Evolutionary conservation across 2,113 vertebrate genomes (phyloP).

Genomic region (Mola mola): DNA sequence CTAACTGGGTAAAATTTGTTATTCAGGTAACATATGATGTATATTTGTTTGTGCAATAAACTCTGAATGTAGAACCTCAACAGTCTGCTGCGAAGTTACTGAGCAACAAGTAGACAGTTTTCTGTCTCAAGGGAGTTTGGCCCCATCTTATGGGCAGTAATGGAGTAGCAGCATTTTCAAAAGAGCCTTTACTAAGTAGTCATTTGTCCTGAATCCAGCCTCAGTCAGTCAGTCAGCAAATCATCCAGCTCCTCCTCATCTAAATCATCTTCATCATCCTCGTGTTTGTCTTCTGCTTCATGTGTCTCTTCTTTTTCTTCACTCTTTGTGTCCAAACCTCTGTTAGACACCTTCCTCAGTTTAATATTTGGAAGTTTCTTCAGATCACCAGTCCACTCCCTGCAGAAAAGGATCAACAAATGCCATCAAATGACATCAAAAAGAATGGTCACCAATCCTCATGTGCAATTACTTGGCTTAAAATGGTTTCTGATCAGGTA

Average conservation of each 20-base stretch:
- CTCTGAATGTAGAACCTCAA: conserved; percentile 57
- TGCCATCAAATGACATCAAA: background rate
- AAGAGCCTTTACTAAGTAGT: background rate
- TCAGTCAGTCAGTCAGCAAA: conserved; percentile 42
- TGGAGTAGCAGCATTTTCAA: conserved; percentile 20
- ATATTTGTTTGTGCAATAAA: conserved; percentile 71
- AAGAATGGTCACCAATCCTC: background rate
- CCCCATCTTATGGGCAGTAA: conserved; percentile 38
- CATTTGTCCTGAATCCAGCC: background rate
- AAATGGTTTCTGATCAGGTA: no score
- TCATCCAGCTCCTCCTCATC: conserved; percentile 45
- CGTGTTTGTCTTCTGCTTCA: background rate
- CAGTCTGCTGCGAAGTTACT: conserved; percentile 36
- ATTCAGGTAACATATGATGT: conserved; percentile 28
- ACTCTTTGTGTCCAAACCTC: conserved; percentile 64
- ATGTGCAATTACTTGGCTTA: no score
- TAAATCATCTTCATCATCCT: conserved; percentile 12
- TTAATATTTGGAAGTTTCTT: conserved; percentile 95
- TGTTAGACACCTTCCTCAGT: conserved; percentile 87
- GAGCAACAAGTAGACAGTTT: background rate
- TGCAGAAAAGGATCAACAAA: conserved; percentile 52
- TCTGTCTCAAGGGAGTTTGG: background rate
- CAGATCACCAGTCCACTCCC: conserved; percentile 93
- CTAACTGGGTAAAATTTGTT: conserved; percentile 18
- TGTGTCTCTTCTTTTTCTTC: conserved; percentile 56